phyloP scores from a whole-genome alignment of 2,797 vertebrate species.

The Alfaro cultratus region DNA sequence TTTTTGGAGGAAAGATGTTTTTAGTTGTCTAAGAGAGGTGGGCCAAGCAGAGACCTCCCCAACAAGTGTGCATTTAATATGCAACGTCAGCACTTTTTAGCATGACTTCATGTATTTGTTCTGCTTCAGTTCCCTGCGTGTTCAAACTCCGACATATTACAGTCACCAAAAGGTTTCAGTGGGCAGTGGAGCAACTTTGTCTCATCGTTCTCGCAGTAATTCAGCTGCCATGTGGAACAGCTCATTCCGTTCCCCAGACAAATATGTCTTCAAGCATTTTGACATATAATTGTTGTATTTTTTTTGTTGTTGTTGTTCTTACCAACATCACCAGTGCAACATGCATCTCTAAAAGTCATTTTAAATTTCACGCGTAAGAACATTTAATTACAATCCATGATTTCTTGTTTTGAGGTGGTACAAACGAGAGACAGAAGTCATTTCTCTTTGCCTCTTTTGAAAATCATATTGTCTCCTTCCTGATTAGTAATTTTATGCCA shows the following conservation, averaged over 20 bases:
- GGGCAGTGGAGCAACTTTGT: not conserved
- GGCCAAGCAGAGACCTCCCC: not conserved
- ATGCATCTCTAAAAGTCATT: not conserved
- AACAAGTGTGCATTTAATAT: not conserved
- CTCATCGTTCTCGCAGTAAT: not conserved
- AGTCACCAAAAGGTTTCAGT: not conserved
- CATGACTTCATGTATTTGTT: not conserved
- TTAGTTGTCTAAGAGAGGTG: not conserved
- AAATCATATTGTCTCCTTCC: too few species aligned
- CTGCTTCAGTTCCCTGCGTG: not conserved
- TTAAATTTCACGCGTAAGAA: not conserved
- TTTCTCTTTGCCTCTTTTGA: too few species aligned
- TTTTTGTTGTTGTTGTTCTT: too few species aligned
- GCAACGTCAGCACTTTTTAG: not conserved
- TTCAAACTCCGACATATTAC: not conserved
- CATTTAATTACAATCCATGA: not conserved
- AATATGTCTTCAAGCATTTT: not conserved
- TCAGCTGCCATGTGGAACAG: not conserved
- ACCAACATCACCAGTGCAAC: not conserved
- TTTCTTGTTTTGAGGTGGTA: not conserved
- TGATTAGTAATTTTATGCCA: too few species aligned
- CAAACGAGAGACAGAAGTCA: too few species aligned
- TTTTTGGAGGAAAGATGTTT: not conserved
- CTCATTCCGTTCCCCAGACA: not conserved
- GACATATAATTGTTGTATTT: not conserved